phyloP scores from a whole-genome alignment of 2,888 invertebrate genomes.

The Papilio gigon region DNA sequence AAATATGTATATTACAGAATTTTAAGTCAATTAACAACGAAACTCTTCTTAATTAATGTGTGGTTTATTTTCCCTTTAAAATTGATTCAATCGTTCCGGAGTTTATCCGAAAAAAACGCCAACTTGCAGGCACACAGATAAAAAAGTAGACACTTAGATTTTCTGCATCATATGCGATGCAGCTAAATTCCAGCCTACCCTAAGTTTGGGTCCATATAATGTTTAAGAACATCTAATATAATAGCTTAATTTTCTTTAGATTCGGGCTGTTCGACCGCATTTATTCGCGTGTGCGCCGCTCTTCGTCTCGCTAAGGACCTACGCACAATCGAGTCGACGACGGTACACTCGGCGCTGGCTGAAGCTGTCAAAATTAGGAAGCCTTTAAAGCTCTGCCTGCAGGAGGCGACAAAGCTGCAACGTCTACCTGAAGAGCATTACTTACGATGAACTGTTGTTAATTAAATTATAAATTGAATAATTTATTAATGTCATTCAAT shows the following conservation, averaged over 20 bases:
- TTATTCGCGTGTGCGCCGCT: slow-evolving; percentile 87
- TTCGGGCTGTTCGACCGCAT: slow-evolving; percentile 84
- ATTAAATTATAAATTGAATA: slow-evolving; percentile 35
- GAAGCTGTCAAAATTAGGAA: slow-evolving; percentile 80
- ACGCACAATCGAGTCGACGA: slow-evolving; percentile 84
- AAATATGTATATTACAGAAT: no score
- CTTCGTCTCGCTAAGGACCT: slow-evolving; percentile 85
- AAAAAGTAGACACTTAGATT: no score
- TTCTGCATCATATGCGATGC: no score
- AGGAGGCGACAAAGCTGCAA: slow-evolving; percentile 71
- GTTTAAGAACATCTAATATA: not conserved
- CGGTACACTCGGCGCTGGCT: slow-evolving; percentile 85
- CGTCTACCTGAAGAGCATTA: slow-evolving; percentile 77
- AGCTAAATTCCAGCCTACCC: no score
- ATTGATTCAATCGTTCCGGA: no score
- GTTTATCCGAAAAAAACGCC: no score
- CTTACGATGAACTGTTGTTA: slow-evolving; percentile 48
- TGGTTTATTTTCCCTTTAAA: no score
- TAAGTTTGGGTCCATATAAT: no score
- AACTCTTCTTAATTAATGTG: no score
- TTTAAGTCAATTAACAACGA: no score
- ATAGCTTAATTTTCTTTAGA: slow-evolving; percentile 57
- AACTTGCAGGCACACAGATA: no score
- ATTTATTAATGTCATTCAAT: not conserved
- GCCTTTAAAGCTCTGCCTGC: slow-evolving; percentile 82